Evolutionary conservation across 2,888 invertebrate species (phyloP).

Genomic region (Anoncus sp.): DNA sequence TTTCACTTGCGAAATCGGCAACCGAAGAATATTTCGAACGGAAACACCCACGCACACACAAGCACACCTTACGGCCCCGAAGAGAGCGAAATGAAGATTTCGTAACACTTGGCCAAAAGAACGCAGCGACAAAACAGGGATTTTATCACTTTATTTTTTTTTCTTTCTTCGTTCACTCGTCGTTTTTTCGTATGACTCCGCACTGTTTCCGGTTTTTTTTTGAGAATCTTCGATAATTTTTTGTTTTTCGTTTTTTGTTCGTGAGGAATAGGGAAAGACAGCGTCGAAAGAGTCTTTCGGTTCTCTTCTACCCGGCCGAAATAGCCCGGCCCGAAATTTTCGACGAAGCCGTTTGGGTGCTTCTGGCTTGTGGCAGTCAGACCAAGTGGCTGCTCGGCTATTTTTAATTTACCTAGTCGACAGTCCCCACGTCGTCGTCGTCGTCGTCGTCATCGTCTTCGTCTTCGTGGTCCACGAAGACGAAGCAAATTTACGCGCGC

Average conservation of each 20-base stretch:
- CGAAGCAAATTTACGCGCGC: conserved; percentile 38
- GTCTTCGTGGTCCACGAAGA: conserved; percentile 27
- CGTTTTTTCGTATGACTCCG: not conserved
- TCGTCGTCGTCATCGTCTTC: conserved; percentile 25
- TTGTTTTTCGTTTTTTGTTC: conserved; percentile 25
- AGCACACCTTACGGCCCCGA: conserved; percentile 13
- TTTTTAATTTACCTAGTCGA: conserved; percentile 70
- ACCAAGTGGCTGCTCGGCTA: conserved; percentile 75
- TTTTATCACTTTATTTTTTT: not conserved
- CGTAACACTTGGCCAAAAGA: conserved; percentile 28
- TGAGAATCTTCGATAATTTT: conserved; percentile 23
- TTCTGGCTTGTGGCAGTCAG: conserved; percentile 72
- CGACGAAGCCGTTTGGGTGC: conserved; percentile 73
- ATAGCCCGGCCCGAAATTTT: conserved; percentile 74
- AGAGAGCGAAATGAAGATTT: conserved; percentile 7
- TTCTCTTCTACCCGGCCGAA: conserved; percentile 64
- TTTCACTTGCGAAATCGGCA: conserved; percentile 16
- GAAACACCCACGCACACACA: conserved; percentile 15
- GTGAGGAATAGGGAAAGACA: conserved; percentile 39
- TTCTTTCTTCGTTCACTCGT: not conserved
- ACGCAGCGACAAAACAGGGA: conserved; percentile 1
- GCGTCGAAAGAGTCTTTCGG: conserved; percentile 55
- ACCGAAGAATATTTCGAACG: not conserved
- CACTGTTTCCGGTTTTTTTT: not conserved
- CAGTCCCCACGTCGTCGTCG: conserved; percentile 26